Percentiles rank a stretch among this genome's conserved stretches.
These are phyloP conservation scores for Sebastes iracundus DNA, from an alignment of 2,797 vertebrate genomes.

Conservation along the genomic window DNA sequence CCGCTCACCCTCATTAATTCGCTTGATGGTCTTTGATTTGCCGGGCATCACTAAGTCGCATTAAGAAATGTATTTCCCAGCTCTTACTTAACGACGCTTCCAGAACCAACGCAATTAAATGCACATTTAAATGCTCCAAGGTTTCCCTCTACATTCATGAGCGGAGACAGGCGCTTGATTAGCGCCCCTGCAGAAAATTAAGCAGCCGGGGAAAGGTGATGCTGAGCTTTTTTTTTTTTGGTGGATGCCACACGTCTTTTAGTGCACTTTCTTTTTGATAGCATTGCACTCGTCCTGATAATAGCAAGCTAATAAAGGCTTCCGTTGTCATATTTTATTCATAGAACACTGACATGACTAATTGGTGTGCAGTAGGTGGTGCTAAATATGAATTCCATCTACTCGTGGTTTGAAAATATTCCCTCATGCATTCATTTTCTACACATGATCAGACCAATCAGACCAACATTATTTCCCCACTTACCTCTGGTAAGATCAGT, in stretches of 20 bases:
- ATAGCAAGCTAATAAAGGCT: conserved; percentile 30
- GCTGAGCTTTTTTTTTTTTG: conserved; percentile 25
- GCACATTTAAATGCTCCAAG: conserved; percentile 70
- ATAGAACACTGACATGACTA: background rate
- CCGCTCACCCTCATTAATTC: conserved; percentile 83
- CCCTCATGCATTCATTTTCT: background rate
- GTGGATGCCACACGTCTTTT: conserved; percentile 29
- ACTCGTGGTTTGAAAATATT: background rate
- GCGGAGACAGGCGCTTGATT: conserved; percentile 66
- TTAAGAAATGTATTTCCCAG: conserved; percentile 83
- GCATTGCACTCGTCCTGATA: background rate
- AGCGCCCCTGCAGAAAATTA: conserved; percentile 60
- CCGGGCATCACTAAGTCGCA: conserved; percentile 83
- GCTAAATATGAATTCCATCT: background rate
- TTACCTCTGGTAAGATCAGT: background rate
- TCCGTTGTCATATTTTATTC: background rate
- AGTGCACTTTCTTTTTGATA: conserved; percentile 26
- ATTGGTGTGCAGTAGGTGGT: background rate
- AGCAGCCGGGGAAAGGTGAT: conserved; percentile 58
- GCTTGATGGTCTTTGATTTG: conserved; percentile 83
- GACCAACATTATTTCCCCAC: background rate
- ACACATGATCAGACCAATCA: background rate
- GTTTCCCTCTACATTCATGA: conserved; percentile 66
- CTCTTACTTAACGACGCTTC: conserved; percentile 82
- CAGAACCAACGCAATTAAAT: conserved; percentile 83